These are phyloP conservation scores for Cryptus viduatorius DNA, from an alignment of 2,888 invertebrate species.

Conservation along the genomic window DNA sequence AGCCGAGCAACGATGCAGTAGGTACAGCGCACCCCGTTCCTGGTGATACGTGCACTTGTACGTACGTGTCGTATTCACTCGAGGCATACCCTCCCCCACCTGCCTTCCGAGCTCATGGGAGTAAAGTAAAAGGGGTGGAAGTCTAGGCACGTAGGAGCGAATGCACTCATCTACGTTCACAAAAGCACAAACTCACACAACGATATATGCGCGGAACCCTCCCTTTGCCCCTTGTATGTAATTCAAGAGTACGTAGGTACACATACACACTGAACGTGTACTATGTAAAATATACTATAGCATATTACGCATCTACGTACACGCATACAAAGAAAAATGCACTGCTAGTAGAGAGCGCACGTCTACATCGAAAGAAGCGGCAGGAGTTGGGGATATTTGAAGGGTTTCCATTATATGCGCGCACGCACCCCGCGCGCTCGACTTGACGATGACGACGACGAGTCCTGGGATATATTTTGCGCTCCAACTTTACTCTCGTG, in stretches of 20 bases:
- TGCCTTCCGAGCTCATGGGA: constrained; percentile 53
- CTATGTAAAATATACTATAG: background rate
- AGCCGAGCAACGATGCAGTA: constrained; percentile 13
- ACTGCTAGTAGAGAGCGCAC: constrained; percentile 69
- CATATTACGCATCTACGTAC: background rate
- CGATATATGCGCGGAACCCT: constrained; percentile 62
- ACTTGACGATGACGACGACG: constrained; percentile 48
- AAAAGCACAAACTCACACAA: constrained; percentile 59
- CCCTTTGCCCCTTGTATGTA: constrained; percentile 59
- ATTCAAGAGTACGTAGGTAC: constrained; percentile 47
- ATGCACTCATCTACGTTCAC: constrained; percentile 59
- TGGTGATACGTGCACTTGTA: constrained; percentile 78
- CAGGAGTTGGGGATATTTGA: constrained; percentile 79
- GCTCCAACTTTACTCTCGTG: constrained; percentile 52
- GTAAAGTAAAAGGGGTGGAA: constrained; percentile 76
- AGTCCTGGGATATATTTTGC: constrained; percentile 71
- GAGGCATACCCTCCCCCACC: constrained; percentile 73
- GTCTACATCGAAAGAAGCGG: constrained; percentile 55
- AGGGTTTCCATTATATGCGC: constrained; percentile 84
- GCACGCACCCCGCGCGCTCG: constrained; percentile 77
- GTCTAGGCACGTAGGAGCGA: constrained; percentile 79
- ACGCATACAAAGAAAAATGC: constrained; percentile 18
- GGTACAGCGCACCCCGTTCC: constrained; percentile 63
- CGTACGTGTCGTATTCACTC: constrained; percentile 81
- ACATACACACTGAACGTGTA: background rate